Conservation (phyloP, 2,888 invertebrate genomes). For the Syrista parreyssii region DNA sequence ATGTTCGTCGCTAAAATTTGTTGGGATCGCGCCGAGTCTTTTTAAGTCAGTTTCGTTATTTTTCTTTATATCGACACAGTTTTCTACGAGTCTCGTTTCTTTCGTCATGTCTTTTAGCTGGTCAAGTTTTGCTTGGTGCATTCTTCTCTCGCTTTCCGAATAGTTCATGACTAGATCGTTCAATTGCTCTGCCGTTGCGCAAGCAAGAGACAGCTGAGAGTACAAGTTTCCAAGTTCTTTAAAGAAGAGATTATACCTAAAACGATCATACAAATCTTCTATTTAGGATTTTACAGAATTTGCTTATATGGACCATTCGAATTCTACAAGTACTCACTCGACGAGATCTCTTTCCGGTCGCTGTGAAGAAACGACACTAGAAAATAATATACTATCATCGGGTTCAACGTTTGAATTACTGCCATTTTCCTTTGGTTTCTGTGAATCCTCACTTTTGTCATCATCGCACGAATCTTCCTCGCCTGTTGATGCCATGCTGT, state of each 20-base stretch:
- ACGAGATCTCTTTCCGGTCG: conserved; percentile 55
- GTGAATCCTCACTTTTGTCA: conserved; percentile 43
- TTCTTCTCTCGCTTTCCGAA: conserved; percentile 26
- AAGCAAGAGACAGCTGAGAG: conserved; percentile 67
- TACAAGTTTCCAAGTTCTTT: conserved; percentile 70
- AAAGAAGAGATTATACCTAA: conserved; percentile 70
- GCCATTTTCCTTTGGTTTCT: conserved; percentile 28
- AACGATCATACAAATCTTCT: conserved; percentile 35
- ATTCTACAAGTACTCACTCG: conserved; percentile 27
- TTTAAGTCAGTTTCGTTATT: conserved; percentile 20
- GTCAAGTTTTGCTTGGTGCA: conserved; percentile 20
- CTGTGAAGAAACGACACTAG: conserved; percentile 52
- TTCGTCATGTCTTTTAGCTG: conserved; percentile 21
- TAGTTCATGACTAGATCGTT: conserved; percentile 2
- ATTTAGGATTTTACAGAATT: background rate
- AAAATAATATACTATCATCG: conserved; percentile 56
- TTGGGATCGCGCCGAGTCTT: conserved; percentile 29
- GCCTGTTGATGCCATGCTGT: conserved; percentile 54
- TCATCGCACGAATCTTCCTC: conserved; percentile 57
- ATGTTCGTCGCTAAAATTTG: conserved; percentile 34
- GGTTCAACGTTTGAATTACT: conserved; percentile 33
- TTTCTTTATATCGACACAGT: background rate
- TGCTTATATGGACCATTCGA: background rate
- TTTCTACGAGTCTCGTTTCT: conserved; percentile 9
- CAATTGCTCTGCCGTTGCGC: conserved; percentile 44